These are phyloP conservation scores for Hetaerina americana DNA, from an alignment of 1,140 invertebrate species.

Conservation along the genomic window DNA sequence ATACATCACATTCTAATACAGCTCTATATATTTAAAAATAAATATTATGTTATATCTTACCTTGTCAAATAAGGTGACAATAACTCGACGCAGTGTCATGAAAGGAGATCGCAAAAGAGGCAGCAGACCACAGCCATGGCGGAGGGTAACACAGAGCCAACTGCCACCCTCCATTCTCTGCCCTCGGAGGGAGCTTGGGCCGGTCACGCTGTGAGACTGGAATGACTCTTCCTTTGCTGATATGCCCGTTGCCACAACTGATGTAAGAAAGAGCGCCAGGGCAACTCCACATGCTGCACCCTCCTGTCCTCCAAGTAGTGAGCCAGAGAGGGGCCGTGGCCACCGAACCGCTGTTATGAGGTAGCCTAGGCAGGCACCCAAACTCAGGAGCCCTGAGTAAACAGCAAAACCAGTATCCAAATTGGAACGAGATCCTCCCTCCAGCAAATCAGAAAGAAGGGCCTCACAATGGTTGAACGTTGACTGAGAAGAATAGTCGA, in stretches of 20 bases:
- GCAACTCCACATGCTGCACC: conserved; percentile 12
- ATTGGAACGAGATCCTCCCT: conserved; percentile 20
- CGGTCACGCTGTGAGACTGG: neutral
- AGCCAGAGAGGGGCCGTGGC: conserved; percentile 18
- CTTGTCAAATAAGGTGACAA: no score
- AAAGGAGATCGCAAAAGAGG: neutral
- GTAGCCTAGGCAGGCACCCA: conserved; percentile 36
- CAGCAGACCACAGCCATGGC: neutral
- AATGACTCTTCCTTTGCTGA: neutral
- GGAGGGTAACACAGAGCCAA: conserved; percentile 9
- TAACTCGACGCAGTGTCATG: neutral
- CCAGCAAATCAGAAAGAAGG: conserved; percentile 28
- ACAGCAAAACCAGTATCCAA: conserved; percentile 29
- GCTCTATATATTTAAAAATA: no score
- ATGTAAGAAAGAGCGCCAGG: conserved; percentile 15
- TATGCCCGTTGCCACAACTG: neutral
- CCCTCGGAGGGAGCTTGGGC: neutral
- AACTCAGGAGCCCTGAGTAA: conserved; percentile 34
- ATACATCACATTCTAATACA: no score
- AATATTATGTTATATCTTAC: no score
- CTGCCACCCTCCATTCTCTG: neutral
- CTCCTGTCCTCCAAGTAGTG: conserved; percentile 16
- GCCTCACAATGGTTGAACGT: conserved; percentile 37
- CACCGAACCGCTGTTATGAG: conserved; percentile 36
- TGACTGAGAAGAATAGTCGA: conserved; percentile 35